phyloP scores from a whole-genome alignment of 2,113 vertebrate species.

The Oxygymnocypris stewartii region DNA sequence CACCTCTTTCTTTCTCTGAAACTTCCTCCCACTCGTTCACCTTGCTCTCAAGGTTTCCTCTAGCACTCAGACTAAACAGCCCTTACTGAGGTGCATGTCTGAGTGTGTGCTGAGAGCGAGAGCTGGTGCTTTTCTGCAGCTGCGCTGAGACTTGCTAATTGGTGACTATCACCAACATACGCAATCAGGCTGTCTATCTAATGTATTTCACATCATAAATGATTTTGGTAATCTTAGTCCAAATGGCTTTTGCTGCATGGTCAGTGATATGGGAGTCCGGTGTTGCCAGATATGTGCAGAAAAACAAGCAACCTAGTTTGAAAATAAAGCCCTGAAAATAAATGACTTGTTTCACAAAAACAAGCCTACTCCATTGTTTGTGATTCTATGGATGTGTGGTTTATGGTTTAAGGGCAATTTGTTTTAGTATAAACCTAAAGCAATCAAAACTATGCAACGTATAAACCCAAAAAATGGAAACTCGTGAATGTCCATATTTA shows the following conservation, averaged over 20 bases:
- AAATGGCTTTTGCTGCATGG: neutral
- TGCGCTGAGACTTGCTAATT: neutral
- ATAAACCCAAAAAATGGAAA: neutral
- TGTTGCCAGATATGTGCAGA: neutral
- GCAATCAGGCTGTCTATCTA: neutral
- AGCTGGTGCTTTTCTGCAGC: neutral
- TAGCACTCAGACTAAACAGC: constrained; percentile 50
- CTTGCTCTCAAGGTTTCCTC: constrained; percentile 44
- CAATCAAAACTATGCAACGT: neutral
- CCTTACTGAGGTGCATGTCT: constrained; percentile 1
- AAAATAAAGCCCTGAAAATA: neutral
- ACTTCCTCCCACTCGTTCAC: constrained; percentile 37
- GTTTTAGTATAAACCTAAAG: neutral
- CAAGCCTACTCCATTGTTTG: neutral
- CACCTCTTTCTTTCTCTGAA: constrained; percentile 46
- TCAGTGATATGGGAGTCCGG: neutral
- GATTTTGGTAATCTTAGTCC: neutral
- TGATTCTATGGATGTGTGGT: neutral
- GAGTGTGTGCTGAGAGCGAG: neutral
- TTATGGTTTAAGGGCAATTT: neutral
- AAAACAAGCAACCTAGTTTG: neutral
- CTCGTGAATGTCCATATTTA: neutral
- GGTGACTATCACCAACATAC: neutral
- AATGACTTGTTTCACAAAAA: neutral
- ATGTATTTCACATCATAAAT: neutral